Conservation (phyloP, 2,888 invertebrate species). For the Acronicta aceris region DNA sequence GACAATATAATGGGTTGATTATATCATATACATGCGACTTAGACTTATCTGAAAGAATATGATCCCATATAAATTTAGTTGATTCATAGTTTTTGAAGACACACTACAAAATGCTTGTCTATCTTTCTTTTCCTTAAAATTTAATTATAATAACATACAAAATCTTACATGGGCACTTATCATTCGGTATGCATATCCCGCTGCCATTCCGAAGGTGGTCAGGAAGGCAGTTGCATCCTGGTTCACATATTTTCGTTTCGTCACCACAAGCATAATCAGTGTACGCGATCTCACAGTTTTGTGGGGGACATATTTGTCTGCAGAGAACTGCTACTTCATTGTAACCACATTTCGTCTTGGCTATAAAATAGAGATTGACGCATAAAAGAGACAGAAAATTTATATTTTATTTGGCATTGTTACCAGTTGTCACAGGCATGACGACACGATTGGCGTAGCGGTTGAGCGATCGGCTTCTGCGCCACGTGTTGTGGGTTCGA, state of each 20-base stretch:
- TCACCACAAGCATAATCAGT: conserved; percentile 56
- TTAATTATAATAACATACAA: not conserved
- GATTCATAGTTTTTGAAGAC: too few species aligned
- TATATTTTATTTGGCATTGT: too few species aligned
- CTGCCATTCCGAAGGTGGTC: conserved; percentile 59
- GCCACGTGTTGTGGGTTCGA: too few species aligned
- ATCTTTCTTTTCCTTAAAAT: too few species aligned
- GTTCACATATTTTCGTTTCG: conserved; percentile 46
- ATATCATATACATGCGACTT: too few species aligned
- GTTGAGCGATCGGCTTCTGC: too few species aligned
- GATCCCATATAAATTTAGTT: too few species aligned
- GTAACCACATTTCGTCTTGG: conserved; percentile 47
- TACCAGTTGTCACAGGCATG: too few species aligned
- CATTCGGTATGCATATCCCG: conserved; percentile 61
- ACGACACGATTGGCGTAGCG: too few species aligned
- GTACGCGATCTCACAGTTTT: conserved; percentile 62
- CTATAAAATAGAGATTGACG: conserved; percentile 5
- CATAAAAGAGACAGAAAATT: not conserved
- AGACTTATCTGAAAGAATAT: too few species aligned
- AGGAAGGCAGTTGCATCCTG: conserved; percentile 65
- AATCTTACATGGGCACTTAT: conserved; percentile 60
- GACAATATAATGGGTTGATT: too few species aligned
- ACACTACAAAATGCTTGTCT: too few species aligned
- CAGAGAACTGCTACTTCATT: conserved; percentile 62
- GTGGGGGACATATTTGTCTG: conserved; percentile 64